A percentile compares a stretch with the other conserved stretches of the same genome.
Conservation (phyloP, 2,113 vertebrate species). For the Enhydra lutris region DNA sequence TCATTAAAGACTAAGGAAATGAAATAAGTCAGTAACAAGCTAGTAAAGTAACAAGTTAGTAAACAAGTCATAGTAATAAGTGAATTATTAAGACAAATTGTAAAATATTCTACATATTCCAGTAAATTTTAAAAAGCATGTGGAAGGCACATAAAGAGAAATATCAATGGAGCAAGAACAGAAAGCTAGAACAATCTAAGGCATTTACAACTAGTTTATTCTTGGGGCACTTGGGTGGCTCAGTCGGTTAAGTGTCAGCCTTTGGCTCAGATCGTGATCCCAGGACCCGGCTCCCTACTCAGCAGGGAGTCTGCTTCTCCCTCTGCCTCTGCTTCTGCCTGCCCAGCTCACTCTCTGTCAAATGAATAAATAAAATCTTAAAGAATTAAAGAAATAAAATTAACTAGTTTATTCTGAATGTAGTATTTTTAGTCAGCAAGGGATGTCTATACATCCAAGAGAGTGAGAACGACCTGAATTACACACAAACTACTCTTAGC, state of each 20-base stretch:
- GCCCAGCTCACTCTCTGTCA: too few species aligned
- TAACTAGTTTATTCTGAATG: background rate
- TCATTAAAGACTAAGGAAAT: background rate
- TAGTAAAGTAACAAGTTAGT: background rate
- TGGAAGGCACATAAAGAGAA: background rate
- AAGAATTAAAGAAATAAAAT: too few species aligned
- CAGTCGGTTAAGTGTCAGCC: too few species aligned
- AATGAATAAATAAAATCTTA: too few species aligned
- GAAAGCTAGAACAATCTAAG: background rate
- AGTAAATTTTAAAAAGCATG: background rate
- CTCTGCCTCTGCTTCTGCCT: too few species aligned
- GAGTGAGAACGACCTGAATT: background rate
- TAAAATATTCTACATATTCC: background rate
- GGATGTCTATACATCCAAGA: background rate
- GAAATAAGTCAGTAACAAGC: background rate
- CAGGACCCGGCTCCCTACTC: too few species aligned
- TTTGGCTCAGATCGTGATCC: too few species aligned
- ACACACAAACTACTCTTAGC: background rate
- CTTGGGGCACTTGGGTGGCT: too few species aligned
- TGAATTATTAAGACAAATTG: background rate
- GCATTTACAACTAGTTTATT: background rate
- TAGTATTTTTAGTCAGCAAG: background rate
- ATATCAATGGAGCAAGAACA: background rate
- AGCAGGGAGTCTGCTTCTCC: too few species aligned
- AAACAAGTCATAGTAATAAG: background rate